A percentile compares a stretch with the other conserved stretches of the same genome.
Evolutionary conservation across 2,888 invertebrate species (phyloP).

Genomic region (Luperina nickerlii): DNA sequence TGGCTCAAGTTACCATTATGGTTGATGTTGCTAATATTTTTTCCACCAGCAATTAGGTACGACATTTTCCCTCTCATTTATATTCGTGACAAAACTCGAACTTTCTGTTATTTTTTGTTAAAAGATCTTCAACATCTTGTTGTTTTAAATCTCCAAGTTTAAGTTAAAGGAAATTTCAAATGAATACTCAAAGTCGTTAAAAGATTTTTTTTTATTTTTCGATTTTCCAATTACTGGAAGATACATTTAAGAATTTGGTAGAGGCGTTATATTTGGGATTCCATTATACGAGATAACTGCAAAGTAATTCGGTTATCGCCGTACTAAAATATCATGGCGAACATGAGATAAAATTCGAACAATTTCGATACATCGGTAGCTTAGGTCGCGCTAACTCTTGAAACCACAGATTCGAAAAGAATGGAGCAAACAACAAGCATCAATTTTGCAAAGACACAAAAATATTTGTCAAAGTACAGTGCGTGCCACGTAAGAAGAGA

Average conservation of each 20-base stretch:
- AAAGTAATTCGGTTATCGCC: slow-evolving; percentile 18
- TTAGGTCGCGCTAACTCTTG: not conserved
- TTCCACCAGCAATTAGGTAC: not conserved
- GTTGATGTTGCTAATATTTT: not conserved
- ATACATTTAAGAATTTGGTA: slow-evolving; percentile 7
- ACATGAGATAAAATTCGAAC: slow-evolving; percentile 13
- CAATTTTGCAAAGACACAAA: not conserved
- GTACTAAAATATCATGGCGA: slow-evolving; percentile 38
- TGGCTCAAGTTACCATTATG: not conserved
- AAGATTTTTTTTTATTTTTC: not conserved
- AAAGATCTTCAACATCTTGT: not conserved
- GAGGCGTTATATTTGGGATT: slow-evolving; percentile 14
- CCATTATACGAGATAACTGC: slow-evolving; percentile 22
- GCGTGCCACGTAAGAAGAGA: too few species aligned
- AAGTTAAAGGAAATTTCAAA: slow-evolving; percentile 3
- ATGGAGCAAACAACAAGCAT: not conserved
- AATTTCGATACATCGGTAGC: slow-evolving; percentile 13
- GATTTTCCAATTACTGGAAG: slow-evolving; percentile 1
- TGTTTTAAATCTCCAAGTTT: slow-evolving; percentile 7
- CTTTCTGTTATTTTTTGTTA: not conserved
- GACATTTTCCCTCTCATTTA: not conserved
- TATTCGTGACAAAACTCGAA: not conserved
- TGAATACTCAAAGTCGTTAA: not conserved
- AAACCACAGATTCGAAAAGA: not conserved
- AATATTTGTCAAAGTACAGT: not conserved